A percentile compares a stretch with the other conserved stretches of the same genome.
These are phyloP conservation scores for Trachelus stipa DNA, from an alignment of 2,888 invertebrate species.

Conservation along the genomic window DNA sequence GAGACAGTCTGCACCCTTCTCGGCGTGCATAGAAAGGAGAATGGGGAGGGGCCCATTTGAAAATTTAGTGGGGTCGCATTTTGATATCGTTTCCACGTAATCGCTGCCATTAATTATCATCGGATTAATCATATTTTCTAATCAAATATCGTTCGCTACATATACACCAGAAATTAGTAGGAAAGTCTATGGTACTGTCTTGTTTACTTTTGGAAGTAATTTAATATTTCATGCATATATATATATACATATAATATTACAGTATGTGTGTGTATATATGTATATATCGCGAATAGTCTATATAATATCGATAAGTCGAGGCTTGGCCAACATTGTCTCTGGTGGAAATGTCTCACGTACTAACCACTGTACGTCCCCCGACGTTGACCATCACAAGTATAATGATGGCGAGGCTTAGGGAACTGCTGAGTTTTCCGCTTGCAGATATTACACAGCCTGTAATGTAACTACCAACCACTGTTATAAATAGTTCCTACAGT, in stretches of 20 bases:
- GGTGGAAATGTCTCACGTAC: not conserved
- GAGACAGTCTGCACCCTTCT: constrained; percentile 46
- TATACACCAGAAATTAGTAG: not conserved
- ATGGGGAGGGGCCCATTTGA: constrained; percentile 31
- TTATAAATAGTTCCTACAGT: not conserved
- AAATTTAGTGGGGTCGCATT: constrained; percentile 45
- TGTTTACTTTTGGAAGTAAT: not conserved
- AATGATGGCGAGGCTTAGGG: not conserved
- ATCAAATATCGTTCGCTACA: not conserved
- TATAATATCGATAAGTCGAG: not conserved
- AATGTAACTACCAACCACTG: not conserved
- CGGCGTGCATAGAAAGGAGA: not conserved
- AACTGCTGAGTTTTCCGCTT: not conserved
- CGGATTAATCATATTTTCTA: constrained; percentile 1
- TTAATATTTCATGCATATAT: not conserved
- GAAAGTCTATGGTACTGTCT: not conserved
- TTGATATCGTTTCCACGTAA: constrained; percentile 40
- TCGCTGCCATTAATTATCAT: constrained; percentile 23
- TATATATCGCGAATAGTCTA: not conserved
- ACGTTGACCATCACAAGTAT: too few species aligned
- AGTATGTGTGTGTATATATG: not conserved
- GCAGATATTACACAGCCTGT: not conserved
- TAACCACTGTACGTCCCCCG: not conserved
- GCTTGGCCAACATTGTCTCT: not conserved
- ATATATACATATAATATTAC: not conserved